Evolutionary conservation across 2,888 invertebrate genomes (phyloP).

Genomic region (Lasioglossum villosulum): DNA sequence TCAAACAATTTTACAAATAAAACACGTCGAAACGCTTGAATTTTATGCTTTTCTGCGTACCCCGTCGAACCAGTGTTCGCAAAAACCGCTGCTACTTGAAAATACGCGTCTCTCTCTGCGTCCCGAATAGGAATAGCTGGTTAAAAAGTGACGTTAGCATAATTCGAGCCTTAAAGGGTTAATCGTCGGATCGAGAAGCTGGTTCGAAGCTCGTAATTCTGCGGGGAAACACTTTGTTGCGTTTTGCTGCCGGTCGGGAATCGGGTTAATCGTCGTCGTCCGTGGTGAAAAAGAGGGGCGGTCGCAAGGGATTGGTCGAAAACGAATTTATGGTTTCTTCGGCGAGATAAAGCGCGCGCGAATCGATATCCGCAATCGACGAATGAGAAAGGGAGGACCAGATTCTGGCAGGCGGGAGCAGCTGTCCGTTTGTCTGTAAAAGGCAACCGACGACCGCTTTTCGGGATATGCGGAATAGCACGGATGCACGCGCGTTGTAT

Average conservation of each 20-base stretch:
- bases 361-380: constrained; percentile 47
- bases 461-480: constrained; percentile 54
- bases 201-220: neutral
- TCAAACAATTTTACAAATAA: neutral
- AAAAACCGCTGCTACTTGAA: neutral
- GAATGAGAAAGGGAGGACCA: constrained; percentile 48
- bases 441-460: constrained; percentile 56
- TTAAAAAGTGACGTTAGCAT: constrained; percentile 14
- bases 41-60: neutral
- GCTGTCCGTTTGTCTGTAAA: constrained; percentile 59
- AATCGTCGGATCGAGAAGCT: constrained; percentile 11
- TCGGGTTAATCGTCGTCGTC: constrained; percentile 46
- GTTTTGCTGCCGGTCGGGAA: constrained; percentile 11
- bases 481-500: constrained; percentile 37
- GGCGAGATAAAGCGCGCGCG: constrained; percentile 41
- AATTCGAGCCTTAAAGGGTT: constrained; percentile 12
- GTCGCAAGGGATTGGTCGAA: constrained; percentile 2
- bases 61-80: neutral
- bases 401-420: constrained; percentile 53
- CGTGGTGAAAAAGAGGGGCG: neutral
- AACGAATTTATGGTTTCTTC: constrained; percentile 11
- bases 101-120: neutral
- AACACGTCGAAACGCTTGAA: neutral
- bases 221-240: constrained; percentile 21
- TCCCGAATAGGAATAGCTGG: constrained; percentile 10